Evolutionary conservation across 2,888 invertebrate genomes (phyloP), one percentile per base, ranked within the genome.

Genomic region (Harmothoe impar): DNA sequence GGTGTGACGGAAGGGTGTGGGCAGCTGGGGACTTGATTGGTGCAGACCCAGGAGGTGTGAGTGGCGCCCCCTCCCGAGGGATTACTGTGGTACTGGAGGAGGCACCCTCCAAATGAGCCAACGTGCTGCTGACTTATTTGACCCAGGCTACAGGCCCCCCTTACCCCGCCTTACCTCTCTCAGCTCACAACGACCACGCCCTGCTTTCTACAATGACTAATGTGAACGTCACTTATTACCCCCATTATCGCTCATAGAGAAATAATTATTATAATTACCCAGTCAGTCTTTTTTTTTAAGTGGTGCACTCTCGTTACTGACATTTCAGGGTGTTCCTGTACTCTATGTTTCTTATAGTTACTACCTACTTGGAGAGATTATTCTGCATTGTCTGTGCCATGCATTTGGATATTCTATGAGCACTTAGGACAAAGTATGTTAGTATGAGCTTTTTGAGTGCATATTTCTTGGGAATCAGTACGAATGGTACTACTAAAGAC

Each of bases 1-100:
- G 86, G 86, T 86, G 86, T 86, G 86, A 86, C 29, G 15, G 52
- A 15, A 29, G 56, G 29, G 56, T 52, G 86, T 29, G 56, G 54
- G 25, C 52, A 31, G 86, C 29, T 54, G 20, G 54, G 23, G 54
- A 25, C 54, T 33, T 86, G 86, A 86, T 86, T 86, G 86, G 86
- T 54, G 54, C 54, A 20, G 52, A 33, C 86, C 86, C 86, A 12
- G 7, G 54, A 86, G 86, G 86, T 54, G 86, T 54, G 54, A 56
- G 56, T 25, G n/a, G 54, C 29, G 25, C 56, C 54, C 54, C 29
- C 52, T 86, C 86, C 56, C 86, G 15, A 25, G 86, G 86, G 86
- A 86, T n/a, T 29, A 54, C 31, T 5, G 0, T 25, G 54, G 29
- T 51, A 86, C 86, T n/a, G 25, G 31, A 54, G 86, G 86, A 54